Conservation (phyloP, 1,140 invertebrate species). For the Drosophila equinoxialis region DNA sequence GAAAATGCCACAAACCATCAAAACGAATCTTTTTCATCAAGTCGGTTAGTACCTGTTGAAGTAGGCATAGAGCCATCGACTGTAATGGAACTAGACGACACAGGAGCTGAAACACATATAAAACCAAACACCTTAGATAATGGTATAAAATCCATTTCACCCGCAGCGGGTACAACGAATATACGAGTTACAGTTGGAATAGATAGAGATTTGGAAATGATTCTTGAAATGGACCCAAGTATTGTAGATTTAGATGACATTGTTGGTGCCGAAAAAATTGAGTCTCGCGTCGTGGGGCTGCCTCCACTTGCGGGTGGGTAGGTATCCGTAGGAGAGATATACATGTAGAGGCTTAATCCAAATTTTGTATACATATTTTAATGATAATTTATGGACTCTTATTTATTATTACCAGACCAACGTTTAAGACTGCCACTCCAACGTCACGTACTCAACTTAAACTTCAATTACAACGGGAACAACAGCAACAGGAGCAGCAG, state of each 20-base stretch:
- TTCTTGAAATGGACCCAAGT: slow-evolving; percentile 86
- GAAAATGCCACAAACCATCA: neutral
- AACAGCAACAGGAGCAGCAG: slow-evolving; percentile 88
- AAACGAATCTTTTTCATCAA: neutral
- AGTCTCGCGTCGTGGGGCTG: slow-evolving; percentile 59
- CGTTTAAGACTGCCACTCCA: slow-evolving; percentile 90
- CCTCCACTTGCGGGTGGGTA: slow-evolving; percentile 83
- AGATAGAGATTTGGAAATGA: slow-evolving; percentile 86
- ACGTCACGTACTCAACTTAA: slow-evolving; percentile 93
- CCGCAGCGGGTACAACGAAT: slow-evolving; percentile 49
- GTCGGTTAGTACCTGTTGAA: slow-evolving; percentile 38
- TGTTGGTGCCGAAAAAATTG: slow-evolving; percentile 45
- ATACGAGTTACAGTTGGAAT: slow-evolving; percentile 85
- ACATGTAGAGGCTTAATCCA: neutral
- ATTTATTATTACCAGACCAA: slow-evolving; percentile 85
- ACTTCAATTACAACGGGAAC: slow-evolving; percentile 92
- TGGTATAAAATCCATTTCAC: slow-evolving; percentile 7
- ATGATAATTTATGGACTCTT: too few species aligned
- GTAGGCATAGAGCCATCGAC: slow-evolving; percentile 61
- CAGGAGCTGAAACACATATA: neutral
- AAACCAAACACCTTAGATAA: neutral
- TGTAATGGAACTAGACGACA: slow-evolving; percentile 51
- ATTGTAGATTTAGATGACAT: slow-evolving; percentile 84
- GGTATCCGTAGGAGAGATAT: slow-evolving; percentile 33
- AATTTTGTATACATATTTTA: neutral